Evolutionary conservation across 2,113 vertebrate species (phyloP).

Genomic region (Bostrychus sinensis): DNA sequence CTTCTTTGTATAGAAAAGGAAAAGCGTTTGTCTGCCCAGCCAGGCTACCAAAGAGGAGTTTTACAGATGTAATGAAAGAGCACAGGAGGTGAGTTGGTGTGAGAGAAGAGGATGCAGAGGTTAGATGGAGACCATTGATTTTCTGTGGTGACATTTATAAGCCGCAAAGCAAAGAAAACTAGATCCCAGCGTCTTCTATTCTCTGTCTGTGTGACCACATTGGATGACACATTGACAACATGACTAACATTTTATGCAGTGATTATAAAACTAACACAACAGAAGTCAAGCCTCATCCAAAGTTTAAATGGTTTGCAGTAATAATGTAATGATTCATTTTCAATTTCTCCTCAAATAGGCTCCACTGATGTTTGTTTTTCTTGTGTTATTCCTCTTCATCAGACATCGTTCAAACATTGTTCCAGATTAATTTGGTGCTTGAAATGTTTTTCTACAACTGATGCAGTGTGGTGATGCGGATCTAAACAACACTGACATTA

Average conservation of each 20-base stretch:
- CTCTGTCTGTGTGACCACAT: neutral
- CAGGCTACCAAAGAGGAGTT: neutral
- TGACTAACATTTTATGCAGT: neutral
- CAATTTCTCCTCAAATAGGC: neutral
- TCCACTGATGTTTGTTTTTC: neutral
- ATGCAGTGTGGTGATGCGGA: neutral
- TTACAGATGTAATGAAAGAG: no score
- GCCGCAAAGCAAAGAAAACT: conserved; percentile 14
- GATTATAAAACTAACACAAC: neutral
- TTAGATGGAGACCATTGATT: neutral
- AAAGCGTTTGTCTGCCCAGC: no score
- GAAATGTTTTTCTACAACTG: neutral
- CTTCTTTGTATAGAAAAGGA: no score
- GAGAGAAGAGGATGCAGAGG: neutral
- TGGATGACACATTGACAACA: neutral
- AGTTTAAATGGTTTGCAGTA: neutral
- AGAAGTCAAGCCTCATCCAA: neutral
- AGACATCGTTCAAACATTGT: neutral
- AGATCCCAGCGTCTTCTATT: neutral
- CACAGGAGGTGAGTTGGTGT: neutral
- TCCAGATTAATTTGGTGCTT: neutral
- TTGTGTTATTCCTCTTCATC: neutral
- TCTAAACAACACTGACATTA: neutral
- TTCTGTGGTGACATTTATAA: conserved; percentile 47
- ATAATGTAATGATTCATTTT: neutral